Conservation (phyloP, 2,113 vertebrate species). For the Pedionomus torquatus region DNA sequence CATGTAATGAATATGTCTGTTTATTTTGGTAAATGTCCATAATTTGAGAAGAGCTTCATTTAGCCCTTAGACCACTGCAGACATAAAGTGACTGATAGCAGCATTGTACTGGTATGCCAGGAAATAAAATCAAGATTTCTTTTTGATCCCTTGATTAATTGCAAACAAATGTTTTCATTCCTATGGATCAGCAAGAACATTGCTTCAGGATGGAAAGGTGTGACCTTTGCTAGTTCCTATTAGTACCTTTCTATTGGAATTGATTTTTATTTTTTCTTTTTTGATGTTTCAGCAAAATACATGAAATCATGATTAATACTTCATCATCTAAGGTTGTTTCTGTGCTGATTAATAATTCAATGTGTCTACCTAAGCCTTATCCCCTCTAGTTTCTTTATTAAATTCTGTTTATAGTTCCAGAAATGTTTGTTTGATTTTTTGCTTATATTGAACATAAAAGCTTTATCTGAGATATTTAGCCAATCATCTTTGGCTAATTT, state of each 20-base stretch:
- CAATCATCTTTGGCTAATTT: not conserved
- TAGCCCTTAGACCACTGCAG: conserved; percentile 47
- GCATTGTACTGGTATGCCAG: conserved; percentile 16
- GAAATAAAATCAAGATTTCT: conserved; percentile 23
- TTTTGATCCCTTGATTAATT: conserved; percentile 68
- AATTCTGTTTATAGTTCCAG: conserved; percentile 45
- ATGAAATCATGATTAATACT: conserved; percentile 63
- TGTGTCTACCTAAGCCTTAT: not conserved
- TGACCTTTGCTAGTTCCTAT: conserved; percentile 29
- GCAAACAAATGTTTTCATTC: conserved; percentile 49
- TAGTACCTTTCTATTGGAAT: conserved; percentile 4
- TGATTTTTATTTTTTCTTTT: not conserved
- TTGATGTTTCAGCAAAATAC: conserved; percentile 51
- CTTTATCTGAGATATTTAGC: not conserved
- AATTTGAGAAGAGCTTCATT: conserved; percentile 70
- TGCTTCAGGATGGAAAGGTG: not conserved
- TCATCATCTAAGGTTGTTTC: conserved; percentile 55
- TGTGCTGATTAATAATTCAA: conserved; percentile 45
- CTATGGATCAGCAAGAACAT: conserved; percentile 25
- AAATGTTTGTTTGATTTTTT: conserved; percentile 30
- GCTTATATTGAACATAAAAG: not conserved
- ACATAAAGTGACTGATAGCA: conserved; percentile 40
- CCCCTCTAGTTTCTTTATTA: conserved; percentile 5
- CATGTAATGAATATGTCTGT: conserved; percentile 31
- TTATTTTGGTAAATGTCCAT: conserved; percentile 64